Evolutionary conservation across 2,797 vertebrate species (phyloP).

Genomic region (Hylomyscus alleni): DNA sequence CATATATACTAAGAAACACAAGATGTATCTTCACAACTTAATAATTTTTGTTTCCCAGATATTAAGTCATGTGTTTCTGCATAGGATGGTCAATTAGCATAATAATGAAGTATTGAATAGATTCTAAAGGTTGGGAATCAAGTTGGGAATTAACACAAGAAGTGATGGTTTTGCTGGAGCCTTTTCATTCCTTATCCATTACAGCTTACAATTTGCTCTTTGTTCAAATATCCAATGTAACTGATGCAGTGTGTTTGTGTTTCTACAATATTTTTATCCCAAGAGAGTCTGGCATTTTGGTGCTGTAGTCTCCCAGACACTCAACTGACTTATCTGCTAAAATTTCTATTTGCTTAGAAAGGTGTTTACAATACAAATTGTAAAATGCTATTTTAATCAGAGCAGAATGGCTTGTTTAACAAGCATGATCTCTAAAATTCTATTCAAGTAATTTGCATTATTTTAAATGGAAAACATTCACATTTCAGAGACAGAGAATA

Average conservation of each 20-base stretch:
- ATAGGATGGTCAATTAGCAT: neutral
- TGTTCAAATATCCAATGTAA: conserved; percentile 32
- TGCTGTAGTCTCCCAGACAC: conserved; percentile 8
- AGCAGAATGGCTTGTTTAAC: neutral
- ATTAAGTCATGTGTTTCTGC: neutral
- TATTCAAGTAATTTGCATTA: neutral
- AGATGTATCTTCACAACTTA: conserved; percentile 39
- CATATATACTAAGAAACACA: neutral
- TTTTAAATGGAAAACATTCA: neutral
- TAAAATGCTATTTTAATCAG: neutral
- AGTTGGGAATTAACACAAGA: conserved; percentile 17
- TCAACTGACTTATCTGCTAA: conserved; percentile 23
- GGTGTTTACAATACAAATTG: neutral
- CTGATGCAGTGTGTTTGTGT: conserved; percentile 67
- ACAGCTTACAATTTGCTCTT: conserved; percentile 39
- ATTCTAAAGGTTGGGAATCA: neutral
- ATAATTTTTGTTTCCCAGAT: neutral
- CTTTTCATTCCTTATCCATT: neutral
- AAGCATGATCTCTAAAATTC: neutral
- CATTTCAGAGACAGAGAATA: neutral
- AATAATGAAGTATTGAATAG: rapidly evolving
- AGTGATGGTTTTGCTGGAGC: neutral
- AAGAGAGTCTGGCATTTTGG: conserved; percentile 43
- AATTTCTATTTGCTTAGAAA: neutral
- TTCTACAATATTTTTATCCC: conserved; percentile 17